Conservation (phyloP, 2,888 invertebrate genomes). For the Tachina grossa region DNA sequence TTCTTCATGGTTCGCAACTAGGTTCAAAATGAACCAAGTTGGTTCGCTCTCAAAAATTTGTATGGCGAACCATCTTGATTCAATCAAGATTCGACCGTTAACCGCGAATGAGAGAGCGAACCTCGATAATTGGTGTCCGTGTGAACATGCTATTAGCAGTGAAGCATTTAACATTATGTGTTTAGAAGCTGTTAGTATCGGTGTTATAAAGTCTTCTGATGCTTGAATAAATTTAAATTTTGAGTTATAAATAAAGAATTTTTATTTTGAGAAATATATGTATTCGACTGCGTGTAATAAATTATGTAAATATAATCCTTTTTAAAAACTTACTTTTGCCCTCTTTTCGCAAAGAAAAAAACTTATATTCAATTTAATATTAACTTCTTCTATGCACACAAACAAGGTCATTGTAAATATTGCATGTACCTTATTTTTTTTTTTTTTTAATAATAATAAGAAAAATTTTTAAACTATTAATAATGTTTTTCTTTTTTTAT, state of each 20-base stretch:
- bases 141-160: too few species aligned
- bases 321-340: slow-evolving; percentile 6
- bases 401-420: slow-evolving; percentile 61
- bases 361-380: slow-evolving; percentile 21
- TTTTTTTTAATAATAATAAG: slow-evolving; percentile 2
- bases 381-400: slow-evolving; percentile 5
- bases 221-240: slow-evolving; percentile 12
- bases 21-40: too few species aligned
- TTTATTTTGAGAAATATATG: slow-evolving; percentile 1
- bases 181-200: not conserved
- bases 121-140: too few species aligned
- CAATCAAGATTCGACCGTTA: too few species aligned
- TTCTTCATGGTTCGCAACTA: too few species aligned
- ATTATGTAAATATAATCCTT: not conserved
- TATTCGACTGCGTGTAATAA: not conserved
- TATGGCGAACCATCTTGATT: too few species aligned
- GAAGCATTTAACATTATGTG: not conserved
- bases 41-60: too few species aligned
- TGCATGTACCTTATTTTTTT: not conserved
- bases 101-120: too few species aligned
- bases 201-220: slow-evolving; percentile 3
- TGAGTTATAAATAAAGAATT: slow-evolving; percentile 21
- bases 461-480: slow-evolving; percentile 48
- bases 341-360: not conserved
- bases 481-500: slow-evolving; percentile 1